Percentiles rank a stretch among this genome's conserved stretches.
Evolutionary conservation across 2,113 vertebrate species (phyloP).

Genomic region (Shinisaurus crocodilurus): DNA sequence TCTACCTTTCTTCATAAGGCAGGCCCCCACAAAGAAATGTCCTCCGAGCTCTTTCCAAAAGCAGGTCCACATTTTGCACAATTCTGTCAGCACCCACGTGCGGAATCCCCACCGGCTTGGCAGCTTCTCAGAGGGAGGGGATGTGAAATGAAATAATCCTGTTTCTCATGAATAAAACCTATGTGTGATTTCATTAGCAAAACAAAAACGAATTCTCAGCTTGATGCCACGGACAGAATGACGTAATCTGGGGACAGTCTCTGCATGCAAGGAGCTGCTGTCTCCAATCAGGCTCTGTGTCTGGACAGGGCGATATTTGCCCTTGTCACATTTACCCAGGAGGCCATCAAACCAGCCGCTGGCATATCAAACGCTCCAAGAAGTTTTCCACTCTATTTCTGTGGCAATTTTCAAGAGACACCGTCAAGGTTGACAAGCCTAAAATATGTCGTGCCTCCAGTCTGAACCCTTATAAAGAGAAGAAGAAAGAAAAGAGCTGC

Average conservation of each 20-base stretch:
- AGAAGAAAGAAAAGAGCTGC: conserved; percentile 15
- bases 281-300: neutral
- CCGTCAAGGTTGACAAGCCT: neutral
- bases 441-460: conserved; percentile 15
- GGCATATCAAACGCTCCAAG: neutral
- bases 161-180: conserved; percentile 28
- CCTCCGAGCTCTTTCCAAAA: neutral
- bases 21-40: neutral
- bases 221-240: neutral
- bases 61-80: neutral
- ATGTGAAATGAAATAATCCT: conserved; percentile 28
- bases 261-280: conserved; percentile 3
- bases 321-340: neutral
- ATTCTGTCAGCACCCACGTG: neutral
- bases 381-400: conserved; percentile 20
- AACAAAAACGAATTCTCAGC: neutral
- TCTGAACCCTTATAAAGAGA: conserved; percentile 25
- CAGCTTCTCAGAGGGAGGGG: neutral
- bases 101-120: conserved; percentile 6
- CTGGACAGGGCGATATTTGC: conserved; percentile 1
- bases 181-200: conserved; percentile 13
- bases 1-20: neutral
- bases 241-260: neutral
- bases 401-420: conserved; percentile 35
- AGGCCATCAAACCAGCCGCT: neutral